Percentiles rank a stretch among this genome's conserved stretches.
These are phyloP conservation scores for Heliconius hewitsoni DNA, from an alignment of 1,140 invertebrate genomes.

Conservation along the genomic window DNA sequence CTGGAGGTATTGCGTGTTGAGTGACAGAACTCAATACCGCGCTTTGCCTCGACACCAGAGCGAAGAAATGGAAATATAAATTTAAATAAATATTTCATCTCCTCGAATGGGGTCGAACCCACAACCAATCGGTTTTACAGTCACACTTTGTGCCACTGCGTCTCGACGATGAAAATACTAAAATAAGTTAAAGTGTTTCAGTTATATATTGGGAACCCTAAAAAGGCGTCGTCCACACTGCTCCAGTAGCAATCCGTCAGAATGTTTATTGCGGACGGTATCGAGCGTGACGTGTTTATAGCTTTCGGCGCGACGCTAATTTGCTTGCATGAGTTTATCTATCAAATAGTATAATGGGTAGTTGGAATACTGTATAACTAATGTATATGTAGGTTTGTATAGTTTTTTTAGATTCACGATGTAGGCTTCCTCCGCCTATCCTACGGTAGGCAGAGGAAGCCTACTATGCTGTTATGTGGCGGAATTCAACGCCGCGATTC, in stretches of 20 bases:
- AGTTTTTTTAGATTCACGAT: neutral
- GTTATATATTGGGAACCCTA: slow-evolving; percentile 34
- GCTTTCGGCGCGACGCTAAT: slow-evolving; percentile 55
- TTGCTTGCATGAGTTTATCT: slow-evolving; percentile 46
- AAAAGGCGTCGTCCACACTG: slow-evolving; percentile 41
- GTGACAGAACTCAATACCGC: too few species aligned
- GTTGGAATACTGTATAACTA: neutral
- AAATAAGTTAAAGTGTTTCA: neutral
- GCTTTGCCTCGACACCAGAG: too few species aligned
- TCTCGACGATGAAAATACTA: too few species aligned
- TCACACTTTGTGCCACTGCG: too few species aligned
- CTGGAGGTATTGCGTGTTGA: too few species aligned
- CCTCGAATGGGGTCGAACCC: too few species aligned
- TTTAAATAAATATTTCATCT: too few species aligned
- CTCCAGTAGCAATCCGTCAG: slow-evolving; percentile 65
- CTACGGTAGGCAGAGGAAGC: neutral
- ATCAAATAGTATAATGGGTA: slow-evolving; percentile 16
- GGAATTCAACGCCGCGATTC: neutral
- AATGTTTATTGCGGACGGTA: slow-evolving; percentile 55
- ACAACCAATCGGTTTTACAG: too few species aligned
- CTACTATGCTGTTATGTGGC: neutral
- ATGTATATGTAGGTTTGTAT: neutral
- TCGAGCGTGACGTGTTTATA: slow-evolving; percentile 52
- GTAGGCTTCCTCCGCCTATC: neutral
- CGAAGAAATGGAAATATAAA: too few species aligned